Evolutionary conservation across 1,140 invertebrate species (phyloP), one percentile per base, ranked within the genome.

Genomic region (Ostrea denselamellosa): DNA sequence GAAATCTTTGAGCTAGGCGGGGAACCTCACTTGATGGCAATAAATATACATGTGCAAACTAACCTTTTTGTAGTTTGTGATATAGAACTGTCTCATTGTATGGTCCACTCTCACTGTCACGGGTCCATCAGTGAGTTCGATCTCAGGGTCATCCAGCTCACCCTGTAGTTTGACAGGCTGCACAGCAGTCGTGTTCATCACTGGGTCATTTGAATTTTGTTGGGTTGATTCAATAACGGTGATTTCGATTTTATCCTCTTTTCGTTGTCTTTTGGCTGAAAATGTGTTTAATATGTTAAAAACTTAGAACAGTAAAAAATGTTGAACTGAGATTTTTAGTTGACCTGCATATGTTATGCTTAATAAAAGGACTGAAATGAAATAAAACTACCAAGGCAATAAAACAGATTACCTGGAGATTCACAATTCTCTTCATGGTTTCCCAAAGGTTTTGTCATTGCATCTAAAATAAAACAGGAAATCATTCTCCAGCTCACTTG

Each of bases 71-170:
- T 91, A 89, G 65, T 92, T 88, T 34, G 85, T 81, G 7, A 92
- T 56, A 68, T 90, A 93, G 85, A 93, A 93, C 87, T 93, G 91
- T 58, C 92, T 87, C 0, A 89, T 87, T 56, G 90, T 87, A 8
- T 89, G 83, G 51, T 92, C 92, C 7, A 93, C 93, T 62, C 89
- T 87, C 0, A 93, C 93, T 84, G 81, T 90, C n/a, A 93, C 91
- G 28, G 92, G 91, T 28, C 93, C 93, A 86, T 93, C 93, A 17
- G 91, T 92, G 2, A 92, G 90, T 71, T 93, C 92, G 62, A 93
- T 91, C 14, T 90, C 87, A 8, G 90, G 87, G 82, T 92, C 92
- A 85, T 91, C 91, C 25, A 87, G 84, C 44, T 90, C 89, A 44
- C 90, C 90, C 25, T 85, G 58, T 0, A 54, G 53, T 8, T 28